Conservation (phyloP, 2,113 vertebrate genomes). For the Chloroceryle aenea region DNA sequence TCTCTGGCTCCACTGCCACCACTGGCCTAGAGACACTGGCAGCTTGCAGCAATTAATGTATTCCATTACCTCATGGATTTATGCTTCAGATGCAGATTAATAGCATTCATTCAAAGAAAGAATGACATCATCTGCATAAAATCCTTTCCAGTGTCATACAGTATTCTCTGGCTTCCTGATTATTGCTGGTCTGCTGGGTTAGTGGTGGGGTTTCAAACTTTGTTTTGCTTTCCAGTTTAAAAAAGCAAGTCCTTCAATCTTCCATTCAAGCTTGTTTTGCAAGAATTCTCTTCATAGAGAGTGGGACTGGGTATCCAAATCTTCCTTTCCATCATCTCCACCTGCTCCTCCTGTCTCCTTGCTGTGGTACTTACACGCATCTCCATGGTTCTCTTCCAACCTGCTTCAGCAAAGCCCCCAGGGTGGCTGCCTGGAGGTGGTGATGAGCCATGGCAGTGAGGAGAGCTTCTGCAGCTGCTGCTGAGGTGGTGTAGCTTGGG, state of each 20-base stretch:
- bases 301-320: background rate
- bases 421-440: background rate
- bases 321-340: background rate
- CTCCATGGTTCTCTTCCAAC: background rate
- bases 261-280: background rate
- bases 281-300: background rate
- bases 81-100: slow-evolving; percentile 55
- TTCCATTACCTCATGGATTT: slow-evolving; percentile 48
- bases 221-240: background rate
- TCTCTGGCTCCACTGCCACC: background rate
- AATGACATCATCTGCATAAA: slow-evolving; percentile 57
- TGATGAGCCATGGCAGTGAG: background rate
- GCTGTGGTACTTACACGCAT: background rate
- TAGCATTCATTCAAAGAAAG: slow-evolving; percentile 37
- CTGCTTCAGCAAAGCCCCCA: background rate
- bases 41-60: slow-evolving; percentile 42
- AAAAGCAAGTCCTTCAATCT: background rate
- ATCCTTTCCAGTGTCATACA: slow-evolving; percentile 36
- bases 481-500: background rate
- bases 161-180: slow-evolving; percentile 21
- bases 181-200: slow-evolving; percentile 22
- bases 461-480: background rate
- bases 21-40: background rate
- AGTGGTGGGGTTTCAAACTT: background rate
- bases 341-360: background rate